Conservation (phyloP, 1,140 invertebrate genomes). For the Heterodera schachtii region DNA sequence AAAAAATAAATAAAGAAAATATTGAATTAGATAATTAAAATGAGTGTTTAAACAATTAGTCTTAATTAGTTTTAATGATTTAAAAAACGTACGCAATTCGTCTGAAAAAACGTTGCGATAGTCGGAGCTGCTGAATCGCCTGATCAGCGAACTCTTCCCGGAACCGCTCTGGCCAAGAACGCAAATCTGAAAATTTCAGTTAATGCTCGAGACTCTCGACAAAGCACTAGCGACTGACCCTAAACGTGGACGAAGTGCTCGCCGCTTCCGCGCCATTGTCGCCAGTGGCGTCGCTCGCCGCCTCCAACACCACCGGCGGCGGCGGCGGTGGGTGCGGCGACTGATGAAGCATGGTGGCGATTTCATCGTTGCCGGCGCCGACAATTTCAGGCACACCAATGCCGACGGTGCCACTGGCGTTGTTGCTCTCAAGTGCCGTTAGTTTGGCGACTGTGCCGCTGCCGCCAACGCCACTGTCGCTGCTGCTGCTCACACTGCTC, state of each 20-base stretch:
- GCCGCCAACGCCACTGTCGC: not conserved
- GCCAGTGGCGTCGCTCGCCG: not conserved
- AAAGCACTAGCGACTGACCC: not conserved
- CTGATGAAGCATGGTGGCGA: not conserved
- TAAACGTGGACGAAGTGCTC: not conserved
- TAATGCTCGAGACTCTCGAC: not conserved
- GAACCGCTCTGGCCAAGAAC: conserved; percentile 49
- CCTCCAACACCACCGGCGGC: not conserved
- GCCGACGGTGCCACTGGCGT: not conserved
- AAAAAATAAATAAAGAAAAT: too few species aligned
- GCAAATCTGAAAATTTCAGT: conserved; percentile 43
- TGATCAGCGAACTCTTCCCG: conserved; percentile 48
- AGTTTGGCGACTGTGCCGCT: not conserved
- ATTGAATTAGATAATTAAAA: too few species aligned
- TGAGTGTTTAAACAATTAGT: too few species aligned
- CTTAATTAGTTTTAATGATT: too few species aligned
- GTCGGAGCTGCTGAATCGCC: conserved; percentile 55
- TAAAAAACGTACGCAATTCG: conserved; percentile 35
- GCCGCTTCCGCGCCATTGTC: not conserved
- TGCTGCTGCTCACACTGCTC: conserved; percentile 3
- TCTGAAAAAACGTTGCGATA: conserved; percentile 56
- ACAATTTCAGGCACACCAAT: not conserved
- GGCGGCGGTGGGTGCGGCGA: not conserved
- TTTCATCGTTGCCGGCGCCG: conserved; percentile 1
- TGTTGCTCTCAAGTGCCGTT: not conserved